A percentile compares a stretch with the other conserved stretches of the same genome.
phyloP scores from a whole-genome alignment of 1,140 invertebrate genomes.

The Drosophila funebris region DNA sequence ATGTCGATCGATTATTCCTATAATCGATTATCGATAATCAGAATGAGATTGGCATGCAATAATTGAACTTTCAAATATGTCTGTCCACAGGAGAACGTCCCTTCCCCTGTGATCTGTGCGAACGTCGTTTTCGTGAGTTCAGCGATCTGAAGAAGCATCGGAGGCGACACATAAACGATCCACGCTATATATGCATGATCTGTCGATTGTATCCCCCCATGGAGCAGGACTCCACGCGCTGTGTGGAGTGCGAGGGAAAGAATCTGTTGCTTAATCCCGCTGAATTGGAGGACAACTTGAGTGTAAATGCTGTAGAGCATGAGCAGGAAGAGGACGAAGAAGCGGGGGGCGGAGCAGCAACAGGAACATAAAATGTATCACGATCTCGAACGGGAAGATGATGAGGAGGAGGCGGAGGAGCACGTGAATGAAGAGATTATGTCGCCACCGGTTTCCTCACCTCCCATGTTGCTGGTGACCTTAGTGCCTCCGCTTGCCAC shows the following conservation, averaged over 20 bases:
- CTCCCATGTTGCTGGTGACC: conserved; percentile 48
- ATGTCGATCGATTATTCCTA: no score
- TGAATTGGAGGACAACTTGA: conserved; percentile 3
- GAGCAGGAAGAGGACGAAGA: background rate
- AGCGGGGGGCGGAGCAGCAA: background rate
- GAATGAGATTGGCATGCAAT: no score
- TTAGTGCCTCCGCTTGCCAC: conserved; percentile 32
- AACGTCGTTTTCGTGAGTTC: conserved; percentile 86
- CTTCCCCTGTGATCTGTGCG: conserved; percentile 84
- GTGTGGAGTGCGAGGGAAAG: conserved; percentile 68
- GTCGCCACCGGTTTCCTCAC: background rate
- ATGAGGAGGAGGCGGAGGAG: no score
- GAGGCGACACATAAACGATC: conserved; percentile 85
- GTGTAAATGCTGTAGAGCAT: background rate
- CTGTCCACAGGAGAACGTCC: conserved; percentile 76
- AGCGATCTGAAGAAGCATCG: conserved; percentile 85
- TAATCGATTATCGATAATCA: no score
- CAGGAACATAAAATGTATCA: background rate
- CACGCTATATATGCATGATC: conserved; percentile 86
- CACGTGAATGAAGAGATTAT: background rate
- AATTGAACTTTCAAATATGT: background rate
- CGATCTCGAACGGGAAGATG: background rate
- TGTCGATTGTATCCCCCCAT: conserved; percentile 58
- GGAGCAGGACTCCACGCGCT: conserved; percentile 74
- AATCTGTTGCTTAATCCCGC: conserved; percentile 57